Evolutionary conservation across 2,888 invertebrate genomes (phyloP).

Genomic region (Hetaerina titia): DNA sequence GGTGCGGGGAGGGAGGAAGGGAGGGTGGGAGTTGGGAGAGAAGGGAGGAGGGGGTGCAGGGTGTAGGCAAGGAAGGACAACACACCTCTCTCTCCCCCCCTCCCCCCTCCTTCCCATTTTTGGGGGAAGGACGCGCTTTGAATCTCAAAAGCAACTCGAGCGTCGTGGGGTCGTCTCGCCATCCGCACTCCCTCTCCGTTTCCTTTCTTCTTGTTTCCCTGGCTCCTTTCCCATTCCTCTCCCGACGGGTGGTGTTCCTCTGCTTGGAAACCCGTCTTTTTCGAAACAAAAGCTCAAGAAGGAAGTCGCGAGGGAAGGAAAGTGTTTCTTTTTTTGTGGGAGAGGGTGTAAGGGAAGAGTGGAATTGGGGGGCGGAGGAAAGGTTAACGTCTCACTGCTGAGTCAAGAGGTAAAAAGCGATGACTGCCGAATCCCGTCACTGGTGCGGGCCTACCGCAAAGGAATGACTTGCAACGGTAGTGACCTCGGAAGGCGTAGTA

Average conservation of each 20-base stretch:
- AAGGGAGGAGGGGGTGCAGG: neutral
- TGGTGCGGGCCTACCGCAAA: neutral
- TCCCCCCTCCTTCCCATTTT: neutral
- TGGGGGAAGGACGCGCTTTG: neutral
- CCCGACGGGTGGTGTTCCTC: neutral
- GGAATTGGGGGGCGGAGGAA: neutral
- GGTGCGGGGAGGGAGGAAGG: neutral
- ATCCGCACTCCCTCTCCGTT: neutral
- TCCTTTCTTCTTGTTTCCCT: neutral
- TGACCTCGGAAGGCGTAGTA: neutral
- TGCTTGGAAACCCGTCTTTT: neutral
- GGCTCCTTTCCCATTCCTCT: conserved; percentile 12
- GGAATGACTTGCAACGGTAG: neutral
- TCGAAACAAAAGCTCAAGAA: neutral
- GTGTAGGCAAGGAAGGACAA: neutral
- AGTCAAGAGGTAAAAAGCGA: neutral
- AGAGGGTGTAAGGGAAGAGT: neutral
- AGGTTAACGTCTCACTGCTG: conserved; percentile 7
- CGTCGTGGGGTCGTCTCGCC: neutral
- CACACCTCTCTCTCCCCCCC: neutral
- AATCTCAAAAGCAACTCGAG: neutral
- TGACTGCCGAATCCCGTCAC: neutral
- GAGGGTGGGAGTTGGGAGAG: neutral
- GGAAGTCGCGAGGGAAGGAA: neutral
- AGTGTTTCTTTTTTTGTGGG: neutral